Conservation (phyloP, 2,113 vertebrate genomes). For the Haliaeetus leucogaster region DNA sequence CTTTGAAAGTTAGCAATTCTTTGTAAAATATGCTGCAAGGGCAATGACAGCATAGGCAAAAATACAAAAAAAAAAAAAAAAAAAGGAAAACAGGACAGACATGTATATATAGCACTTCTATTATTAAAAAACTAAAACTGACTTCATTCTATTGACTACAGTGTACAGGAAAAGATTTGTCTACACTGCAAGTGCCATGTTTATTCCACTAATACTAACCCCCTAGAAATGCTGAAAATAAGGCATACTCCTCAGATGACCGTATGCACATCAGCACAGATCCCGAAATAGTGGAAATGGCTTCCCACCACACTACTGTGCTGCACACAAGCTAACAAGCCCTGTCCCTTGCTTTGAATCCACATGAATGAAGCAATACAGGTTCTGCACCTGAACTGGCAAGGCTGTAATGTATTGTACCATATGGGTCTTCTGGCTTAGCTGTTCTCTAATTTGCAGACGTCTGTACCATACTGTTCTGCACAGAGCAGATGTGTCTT, state of each 20-base stretch:
- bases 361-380: neutral
- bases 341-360: neutral
- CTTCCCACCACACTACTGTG: neutral
- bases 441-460: neutral
- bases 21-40: neutral
- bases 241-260: neutral
- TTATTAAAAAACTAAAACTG: neutral
- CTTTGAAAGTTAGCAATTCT: neutral
- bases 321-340: neutral
- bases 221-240: neutral
- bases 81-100: neutral
- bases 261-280: accelerated
- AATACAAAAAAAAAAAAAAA: neutral
- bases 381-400: neutral
- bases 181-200: neutral
- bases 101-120: neutral
- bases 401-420: neutral
- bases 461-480: neutral
- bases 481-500: neutral
- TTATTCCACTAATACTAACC: neutral
- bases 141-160: neutral
- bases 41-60: neutral
- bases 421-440: neutral
- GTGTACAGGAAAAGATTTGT: neutral
- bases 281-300: neutral